A percentile compares a stretch with the other conserved stretches of the same genome.
phyloP scores from a whole-genome alignment of 1,140 invertebrate genomes.

The Rhyacophila brunnea region DNA sequence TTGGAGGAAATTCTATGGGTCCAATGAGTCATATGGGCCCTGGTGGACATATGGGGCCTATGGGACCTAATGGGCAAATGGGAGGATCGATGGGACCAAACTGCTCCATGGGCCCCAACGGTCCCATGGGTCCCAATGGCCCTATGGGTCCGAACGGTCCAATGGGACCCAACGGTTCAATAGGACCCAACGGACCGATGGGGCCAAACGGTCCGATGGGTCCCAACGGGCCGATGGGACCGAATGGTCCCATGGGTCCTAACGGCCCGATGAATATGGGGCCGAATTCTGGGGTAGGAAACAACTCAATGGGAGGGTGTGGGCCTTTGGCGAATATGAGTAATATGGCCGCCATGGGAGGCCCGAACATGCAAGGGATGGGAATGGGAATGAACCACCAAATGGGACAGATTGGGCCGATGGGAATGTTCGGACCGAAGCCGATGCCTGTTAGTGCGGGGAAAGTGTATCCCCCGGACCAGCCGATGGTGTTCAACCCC shows the following conservation, averaged over 20 bases:
- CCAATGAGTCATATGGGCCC: conserved; percentile 49
- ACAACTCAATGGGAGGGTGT: conserved; percentile 58
- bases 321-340: conserved; percentile 62
- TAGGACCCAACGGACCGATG: conserved; percentile 35
- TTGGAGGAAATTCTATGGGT: conserved; percentile 46
- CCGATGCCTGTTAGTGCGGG: conserved; percentile 88
- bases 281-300: conserved; percentile 51
- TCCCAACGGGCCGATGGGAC: conserved; percentile 53
- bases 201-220: conserved; percentile 48
- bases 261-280: conserved; percentile 58
- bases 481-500: conserved; percentile 97
- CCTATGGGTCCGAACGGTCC: conserved; percentile 51
- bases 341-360: conserved; percentile 60
- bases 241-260: conserved; percentile 56
- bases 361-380: conserved; percentile 59
- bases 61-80: conserved; percentile 53
- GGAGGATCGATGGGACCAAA: conserved; percentile 39
- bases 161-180: conserved; percentile 57
- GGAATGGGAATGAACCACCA: conserved; percentile 55
- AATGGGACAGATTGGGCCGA: conserved; percentile 59
- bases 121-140: conserved; percentile 43
- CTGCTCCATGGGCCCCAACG: conserved; percentile 38
- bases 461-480: conserved; percentile 92
- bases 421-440: conserved; percentile 63
- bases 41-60: conserved; percentile 38